Base-by-base conservation (phyloP, 2,797 vertebrate species). In the Poecilia gillii region DNA sequence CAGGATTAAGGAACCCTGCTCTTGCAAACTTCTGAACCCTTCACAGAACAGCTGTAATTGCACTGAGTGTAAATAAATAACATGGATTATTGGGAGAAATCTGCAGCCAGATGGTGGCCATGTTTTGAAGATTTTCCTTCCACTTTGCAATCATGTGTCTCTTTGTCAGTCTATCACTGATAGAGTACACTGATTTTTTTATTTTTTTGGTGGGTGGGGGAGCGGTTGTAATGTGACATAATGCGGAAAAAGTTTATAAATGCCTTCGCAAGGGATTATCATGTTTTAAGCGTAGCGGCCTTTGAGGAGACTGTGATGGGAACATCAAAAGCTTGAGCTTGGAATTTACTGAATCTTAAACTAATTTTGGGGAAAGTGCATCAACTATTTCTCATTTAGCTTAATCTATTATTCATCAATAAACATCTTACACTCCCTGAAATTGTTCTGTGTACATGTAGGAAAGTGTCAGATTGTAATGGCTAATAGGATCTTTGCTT, bases 331-430 rank as follows among this genome's bases (percentile, higher is more conserved):
- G 51, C 76, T 62, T 51, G 71, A 43, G 72, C 76, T 83, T 81
- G 80, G 74, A 84, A 83, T 73, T 79, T 82, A 53, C 73, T 89
- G 59, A 85, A 84, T 87, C 85, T 81, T 88, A 78, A 75, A 84
- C 80, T 77, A 78, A 23, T 77, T 77, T 80, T 53, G 46, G 81
- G 39, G 87, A 88, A 88, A 87, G 68, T 53, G 74, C 83, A 81
- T 62, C 49, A 76, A 83, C 81, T 80, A 80, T 81, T 75, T 77
- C 73, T 87, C 77, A 62, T 84, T 91, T 85, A 88, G 75, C 78
- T 85, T n/a, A 76, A 90, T 91, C 74, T 84, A 84, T 88, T 85
- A 92, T 88, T 87, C 62, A 92, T 91, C 82, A 85, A 79, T 80
- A 68, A 12, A 31, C 77, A 51, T 71, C 51, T 68, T 66, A 70